phyloP scores from a whole-genome alignment of 2,797 vertebrate genomes.

The Momotus momota region DNA sequence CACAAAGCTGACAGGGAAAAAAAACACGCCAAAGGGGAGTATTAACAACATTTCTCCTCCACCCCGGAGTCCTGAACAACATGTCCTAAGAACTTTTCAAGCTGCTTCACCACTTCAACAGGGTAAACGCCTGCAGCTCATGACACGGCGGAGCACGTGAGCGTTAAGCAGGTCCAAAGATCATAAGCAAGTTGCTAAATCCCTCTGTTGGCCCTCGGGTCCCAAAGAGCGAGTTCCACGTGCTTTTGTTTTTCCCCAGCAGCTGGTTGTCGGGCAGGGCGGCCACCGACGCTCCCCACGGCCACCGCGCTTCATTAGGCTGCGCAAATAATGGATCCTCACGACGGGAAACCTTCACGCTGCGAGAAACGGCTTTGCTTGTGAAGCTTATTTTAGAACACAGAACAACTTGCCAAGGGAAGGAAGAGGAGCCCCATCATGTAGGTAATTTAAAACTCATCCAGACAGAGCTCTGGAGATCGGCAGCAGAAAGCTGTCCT shows the following conservation, averaged over 20 bases:
- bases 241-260: neutral
- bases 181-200: neutral
- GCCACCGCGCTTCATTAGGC: neutral
- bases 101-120: neutral
- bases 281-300: accelerated
- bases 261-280: accelerated
- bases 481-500: neutral
- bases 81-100: neutral
- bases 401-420: neutral
- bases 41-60: neutral
- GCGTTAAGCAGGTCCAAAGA: accelerated
- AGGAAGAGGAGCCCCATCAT: neutral
- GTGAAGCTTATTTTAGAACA: neutral
- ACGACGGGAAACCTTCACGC: neutral
- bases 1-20: neutral
- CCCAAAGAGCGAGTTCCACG: neutral
- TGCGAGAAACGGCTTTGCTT: neutral
- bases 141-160: accelerated
- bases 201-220: neutral
- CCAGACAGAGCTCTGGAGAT: neutral
- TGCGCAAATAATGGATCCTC: neutral
- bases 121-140: accelerated
- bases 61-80: neutral
- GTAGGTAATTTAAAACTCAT: neutral
- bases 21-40: neutral